These are phyloP conservation scores for Pterostichus niger DNA, from an alignment of 2,888 invertebrate genomes.

Conservation along the genomic window DNA sequence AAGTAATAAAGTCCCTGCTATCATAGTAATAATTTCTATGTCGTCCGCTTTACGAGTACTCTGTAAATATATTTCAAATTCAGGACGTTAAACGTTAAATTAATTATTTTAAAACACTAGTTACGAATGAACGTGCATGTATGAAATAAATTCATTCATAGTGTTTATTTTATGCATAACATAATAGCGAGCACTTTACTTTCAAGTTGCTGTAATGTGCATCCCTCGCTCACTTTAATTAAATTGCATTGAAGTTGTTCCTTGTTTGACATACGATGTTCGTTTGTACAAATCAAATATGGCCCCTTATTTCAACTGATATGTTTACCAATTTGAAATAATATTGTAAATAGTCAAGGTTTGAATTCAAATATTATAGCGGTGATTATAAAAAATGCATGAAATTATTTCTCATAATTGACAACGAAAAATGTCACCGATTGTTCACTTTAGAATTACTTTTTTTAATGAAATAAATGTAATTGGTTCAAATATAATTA, in stretches of 20 bases:
- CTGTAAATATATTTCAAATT: constrained; percentile 47
- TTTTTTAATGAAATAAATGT: too few species aligned
- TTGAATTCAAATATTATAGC: too few species aligned
- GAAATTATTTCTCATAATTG: too few species aligned
- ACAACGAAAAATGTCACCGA: too few species aligned
- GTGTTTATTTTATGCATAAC: constrained; percentile 63
- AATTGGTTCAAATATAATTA: too few species aligned
- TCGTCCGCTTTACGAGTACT: constrained; percentile 16
- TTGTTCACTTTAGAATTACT: too few species aligned
- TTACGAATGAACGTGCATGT: constrained; percentile 46
- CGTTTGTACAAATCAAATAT: constrained; percentile 35
- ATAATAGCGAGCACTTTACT: constrained; percentile 45
- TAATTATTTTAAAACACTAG: constrained; percentile 62
- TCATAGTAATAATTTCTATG: constrained; percentile 5
- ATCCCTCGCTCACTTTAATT: constrained; percentile 45
- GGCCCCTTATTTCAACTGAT: background rate
- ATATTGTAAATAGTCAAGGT: too few species aligned
- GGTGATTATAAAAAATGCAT: too few species aligned
- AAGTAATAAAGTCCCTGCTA: constrained; percentile 18
- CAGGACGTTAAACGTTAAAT: constrained; percentile 49
- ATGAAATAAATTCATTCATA: constrained; percentile 49
- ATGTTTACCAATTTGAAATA: background rate
- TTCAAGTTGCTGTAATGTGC: constrained; percentile 13
- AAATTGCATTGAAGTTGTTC: constrained; percentile 52
- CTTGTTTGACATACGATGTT: constrained; percentile 46